Evolutionary conservation across 2,888 invertebrate genomes (phyloP).

Genomic region (Apamea epomidion): DNA sequence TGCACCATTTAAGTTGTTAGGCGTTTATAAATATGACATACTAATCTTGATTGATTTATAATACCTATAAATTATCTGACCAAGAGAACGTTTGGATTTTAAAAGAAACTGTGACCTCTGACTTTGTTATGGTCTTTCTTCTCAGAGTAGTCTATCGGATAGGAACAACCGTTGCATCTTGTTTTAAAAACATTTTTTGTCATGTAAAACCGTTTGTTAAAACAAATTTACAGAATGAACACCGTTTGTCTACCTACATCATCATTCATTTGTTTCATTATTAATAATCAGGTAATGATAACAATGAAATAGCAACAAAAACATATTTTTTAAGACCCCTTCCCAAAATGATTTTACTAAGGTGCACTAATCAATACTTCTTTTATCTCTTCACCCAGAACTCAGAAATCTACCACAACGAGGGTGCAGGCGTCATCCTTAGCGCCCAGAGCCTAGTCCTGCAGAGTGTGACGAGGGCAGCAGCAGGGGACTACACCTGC

Average conservation of each 20-base stretch:
- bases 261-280: no score
- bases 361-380: background rate
- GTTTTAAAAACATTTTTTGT: background rate
- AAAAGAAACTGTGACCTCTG: no score
- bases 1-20: no score
- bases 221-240: no score
- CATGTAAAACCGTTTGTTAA: no score
- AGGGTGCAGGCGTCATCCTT: slow-evolving; percentile 94
- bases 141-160: background rate
- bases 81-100: no score
- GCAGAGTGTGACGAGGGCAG: slow-evolving; percentile 95
- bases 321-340: background rate
- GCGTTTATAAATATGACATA: no score
- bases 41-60: no score
- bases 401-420: slow-evolving; percentile 95
- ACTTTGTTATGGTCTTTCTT: no score
- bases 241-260: no score
- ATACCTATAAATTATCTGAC: no score
- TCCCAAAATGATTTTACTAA: background rate
- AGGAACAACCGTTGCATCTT: background rate
- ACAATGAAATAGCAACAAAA: background rate
- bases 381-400: slow-evolving; percentile 88
- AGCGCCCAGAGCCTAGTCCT: slow-evolving; percentile 96
- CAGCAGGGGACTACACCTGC: slow-evolving; percentile 97
- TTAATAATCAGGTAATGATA: no score